Evolutionary conservation across 2,797 vertebrate species (phyloP).

Genomic region (Tragopan temminckii): DNA sequence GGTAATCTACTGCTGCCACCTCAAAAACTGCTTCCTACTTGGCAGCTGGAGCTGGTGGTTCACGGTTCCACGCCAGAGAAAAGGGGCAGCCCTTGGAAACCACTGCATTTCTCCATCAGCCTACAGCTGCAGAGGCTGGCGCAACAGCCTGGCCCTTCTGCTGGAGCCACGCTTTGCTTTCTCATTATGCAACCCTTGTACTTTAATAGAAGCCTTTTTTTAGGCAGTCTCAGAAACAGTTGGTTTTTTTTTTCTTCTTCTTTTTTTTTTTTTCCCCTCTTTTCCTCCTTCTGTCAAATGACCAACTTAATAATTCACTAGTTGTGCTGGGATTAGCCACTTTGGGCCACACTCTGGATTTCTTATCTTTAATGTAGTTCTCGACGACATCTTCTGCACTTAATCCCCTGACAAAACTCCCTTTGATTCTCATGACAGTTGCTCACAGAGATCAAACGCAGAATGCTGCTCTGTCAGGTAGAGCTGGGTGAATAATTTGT

Average conservation of each 20-base stretch:
- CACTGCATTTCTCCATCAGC: not conserved
- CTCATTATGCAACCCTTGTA: conserved; percentile 51
- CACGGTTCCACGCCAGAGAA: not conserved
- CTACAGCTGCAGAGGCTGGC: not conserved
- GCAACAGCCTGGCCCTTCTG: not conserved
- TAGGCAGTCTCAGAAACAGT: conserved; percentile 52
- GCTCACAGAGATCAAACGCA: conserved; percentile 69
- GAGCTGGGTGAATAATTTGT: conserved; percentile 63
- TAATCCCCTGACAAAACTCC: conserved; percentile 78
- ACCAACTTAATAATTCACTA: conserved; percentile 74
- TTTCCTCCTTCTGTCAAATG: conserved; percentile 68
- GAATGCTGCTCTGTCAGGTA: conserved; percentile 71
- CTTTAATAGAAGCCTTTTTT: conserved; percentile 61
- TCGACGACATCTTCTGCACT: conserved; percentile 70
- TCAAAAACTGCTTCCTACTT: not conserved
- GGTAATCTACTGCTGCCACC: not conserved
- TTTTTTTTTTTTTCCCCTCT: not conserved
- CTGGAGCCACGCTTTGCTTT: not conserved
- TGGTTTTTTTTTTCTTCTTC: not conserved
- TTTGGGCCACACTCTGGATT: conserved; percentile 75
- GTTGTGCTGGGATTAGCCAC: conserved; percentile 76
- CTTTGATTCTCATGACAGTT: conserved; percentile 73
- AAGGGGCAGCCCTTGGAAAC: not conserved
- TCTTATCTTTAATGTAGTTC: conserved; percentile 76
- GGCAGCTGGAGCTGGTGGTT: fast-evolving